Conservation (phyloP, 2,888 invertebrate species). For the Eupithecia subfuscata region DNA sequence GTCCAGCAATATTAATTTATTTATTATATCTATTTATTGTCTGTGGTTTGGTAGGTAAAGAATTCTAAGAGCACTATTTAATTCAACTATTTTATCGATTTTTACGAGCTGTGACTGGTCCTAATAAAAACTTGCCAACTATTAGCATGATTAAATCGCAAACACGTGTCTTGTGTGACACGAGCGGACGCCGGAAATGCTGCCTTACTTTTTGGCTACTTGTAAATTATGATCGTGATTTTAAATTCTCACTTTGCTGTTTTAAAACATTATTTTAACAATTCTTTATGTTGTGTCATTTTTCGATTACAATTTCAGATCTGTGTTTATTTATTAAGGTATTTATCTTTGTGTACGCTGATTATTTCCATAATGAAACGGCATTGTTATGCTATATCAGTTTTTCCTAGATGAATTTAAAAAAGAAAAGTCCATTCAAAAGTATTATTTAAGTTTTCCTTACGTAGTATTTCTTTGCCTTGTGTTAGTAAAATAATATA, state of each 20-base stretch:
- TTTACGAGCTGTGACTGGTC: not conserved
- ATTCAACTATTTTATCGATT: not conserved
- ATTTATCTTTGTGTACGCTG: no score
- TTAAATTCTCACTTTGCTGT: conserved; percentile 38
- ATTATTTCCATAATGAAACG: no score
- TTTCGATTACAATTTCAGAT: not conserved
- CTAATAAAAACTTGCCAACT: conserved; percentile 24
- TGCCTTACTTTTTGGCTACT: conserved; percentile 31
- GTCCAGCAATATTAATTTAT: no score
- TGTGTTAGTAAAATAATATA: not conserved
- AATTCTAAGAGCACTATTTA: not conserved
- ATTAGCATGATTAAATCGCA: conserved; percentile 24
- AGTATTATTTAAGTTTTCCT: not conserved
- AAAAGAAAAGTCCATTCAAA: not conserved
- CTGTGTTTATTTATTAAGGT: not conserved
- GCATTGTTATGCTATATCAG: not conserved
- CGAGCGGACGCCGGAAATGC: conserved; percentile 24
- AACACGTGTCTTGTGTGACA: conserved; percentile 28
- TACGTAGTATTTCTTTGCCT: not conserved
- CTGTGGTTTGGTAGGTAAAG: not conserved
- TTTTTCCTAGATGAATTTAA: no score
- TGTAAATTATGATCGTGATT: conserved; percentile 20
- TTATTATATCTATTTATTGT: not conserved
- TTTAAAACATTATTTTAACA: conserved; percentile 33
- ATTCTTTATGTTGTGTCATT: not conserved